Evolutionary conservation across 2,888 invertebrate genomes (phyloP), one percentile per base, ranked within the genome.

Genomic region (Drosophila vallismaia): DNA sequence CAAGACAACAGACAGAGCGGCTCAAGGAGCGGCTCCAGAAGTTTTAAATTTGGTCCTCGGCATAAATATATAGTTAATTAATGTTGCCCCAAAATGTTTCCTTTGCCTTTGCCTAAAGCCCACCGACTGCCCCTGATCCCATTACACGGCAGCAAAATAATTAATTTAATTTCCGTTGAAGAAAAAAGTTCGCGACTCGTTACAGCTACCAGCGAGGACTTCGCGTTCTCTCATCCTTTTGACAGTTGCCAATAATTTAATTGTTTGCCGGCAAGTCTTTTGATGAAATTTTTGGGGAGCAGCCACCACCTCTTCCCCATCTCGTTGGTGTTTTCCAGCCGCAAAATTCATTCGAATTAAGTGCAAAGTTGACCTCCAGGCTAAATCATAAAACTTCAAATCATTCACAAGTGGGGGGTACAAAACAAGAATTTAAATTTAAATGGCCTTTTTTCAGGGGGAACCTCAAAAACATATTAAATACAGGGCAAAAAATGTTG

Each of bases 31-130:
- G 63, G 45, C 63, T 52, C 36, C 31, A 45, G 58, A 80, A 77
- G 63, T 77, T 79, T 67, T 66, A 60, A 67, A 78, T 76, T 77
- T 52, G 33, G 36, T 55, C 62, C 53, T 51, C 50, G 45, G 70
- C 71, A 82, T 70, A 82, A 85, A 82, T 85, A 77, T 74, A 68
- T 77, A 77, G 86, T 79, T 82, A 82, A 82, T 82, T 82, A 85
- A 77, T 77, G 79, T 66, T 69, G 52, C 48, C 28, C 54, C 36
- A 58, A 66, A 68, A 69, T 50, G 50, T 46, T 69, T 51, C 48
- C 45, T 40, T 49, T 40, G 48, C 36, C 7, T 33, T 33, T 28
- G 28, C 28, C 28, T 19, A 19, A 19, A 19, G 2, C 19, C 14
- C 14, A 14, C 14, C 19, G 48, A 28, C 56, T 42, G 52, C 42